Conservation (phyloP, 2,888 invertebrate species). For the Allophyes oxyacanthae region DNA sequence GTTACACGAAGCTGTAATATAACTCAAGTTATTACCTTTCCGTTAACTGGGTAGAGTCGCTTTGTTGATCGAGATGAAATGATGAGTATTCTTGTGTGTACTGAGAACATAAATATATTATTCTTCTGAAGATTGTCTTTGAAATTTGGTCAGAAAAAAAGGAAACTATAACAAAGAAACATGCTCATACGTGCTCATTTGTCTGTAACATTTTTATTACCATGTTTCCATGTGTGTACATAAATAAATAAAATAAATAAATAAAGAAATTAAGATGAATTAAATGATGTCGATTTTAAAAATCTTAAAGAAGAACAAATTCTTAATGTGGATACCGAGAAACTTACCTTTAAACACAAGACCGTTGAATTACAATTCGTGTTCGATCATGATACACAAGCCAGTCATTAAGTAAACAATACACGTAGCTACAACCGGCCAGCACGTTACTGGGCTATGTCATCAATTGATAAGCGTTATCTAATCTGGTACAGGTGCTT, state of each 20-base stretch:
- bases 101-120: not conserved
- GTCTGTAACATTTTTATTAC: too few relatives aligned
- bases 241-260: too few relatives aligned
- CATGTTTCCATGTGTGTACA: too few relatives aligned
- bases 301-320: not conserved
- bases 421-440: conserved; percentile 50
- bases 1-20: conserved; percentile 16
- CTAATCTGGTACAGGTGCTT: conserved; percentile 73
- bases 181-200: too few relatives aligned
- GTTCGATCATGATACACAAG: conserved; percentile 34
- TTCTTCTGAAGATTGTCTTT: not conserved
- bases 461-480: conserved; percentile 74
- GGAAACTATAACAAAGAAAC: too few relatives aligned
- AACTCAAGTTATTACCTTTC: conserved; percentile 38
- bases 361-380: conserved; percentile 40
- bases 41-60: conserved; percentile 24
- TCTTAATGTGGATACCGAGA: not conserved
- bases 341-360: conserved; percentile 17
- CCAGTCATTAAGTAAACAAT: conserved; percentile 49
- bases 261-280: too few relatives aligned
- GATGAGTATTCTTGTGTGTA: conserved; percentile 2
- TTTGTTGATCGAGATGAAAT: conserved; percentile 19
- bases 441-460: conserved; percentile 69
- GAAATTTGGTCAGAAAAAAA: too few relatives aligned
- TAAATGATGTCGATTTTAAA: not conserved